Conservation (phyloP, 30 jellyfish, hydroid and myxozoan species). For the Mastigias papua region DNA sequence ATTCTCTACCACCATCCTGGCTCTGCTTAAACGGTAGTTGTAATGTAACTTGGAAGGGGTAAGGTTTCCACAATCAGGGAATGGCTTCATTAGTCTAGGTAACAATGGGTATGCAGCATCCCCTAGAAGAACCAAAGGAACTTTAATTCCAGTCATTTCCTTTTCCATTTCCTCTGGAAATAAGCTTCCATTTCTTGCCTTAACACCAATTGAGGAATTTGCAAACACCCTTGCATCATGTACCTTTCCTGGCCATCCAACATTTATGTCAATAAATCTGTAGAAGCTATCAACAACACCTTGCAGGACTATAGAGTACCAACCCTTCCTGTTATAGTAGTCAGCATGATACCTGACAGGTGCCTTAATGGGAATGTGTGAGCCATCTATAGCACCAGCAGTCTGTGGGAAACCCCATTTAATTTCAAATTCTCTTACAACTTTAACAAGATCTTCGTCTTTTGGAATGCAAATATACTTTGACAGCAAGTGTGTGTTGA, state of each 20-base stretch:
- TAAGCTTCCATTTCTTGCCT: constrained; percentile 33
- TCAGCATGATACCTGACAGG: constrained; percentile 47
- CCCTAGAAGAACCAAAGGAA: constrained; percentile 20
- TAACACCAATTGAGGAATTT: constrained; percentile 31
- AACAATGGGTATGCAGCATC: constrained; percentile 68
- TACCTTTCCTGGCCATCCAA: constrained; percentile 66
- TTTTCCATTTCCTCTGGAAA: background rate
- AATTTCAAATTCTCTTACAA: constrained; percentile 38
- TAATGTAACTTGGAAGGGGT: constrained; percentile 4
- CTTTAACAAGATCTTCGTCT: constrained; percentile 38
- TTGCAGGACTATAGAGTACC: constrained; percentile 49
- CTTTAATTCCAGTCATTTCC: constrained; percentile 16
- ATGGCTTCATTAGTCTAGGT: constrained; percentile 45
- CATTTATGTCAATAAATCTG: constrained; percentile 46
- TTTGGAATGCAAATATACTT: constrained; percentile 22
- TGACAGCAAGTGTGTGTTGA: background rate
- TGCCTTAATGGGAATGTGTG: constrained; percentile 70
- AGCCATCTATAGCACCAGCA: constrained; percentile 62
- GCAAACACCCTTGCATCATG: constrained; percentile 70
- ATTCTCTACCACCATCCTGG: constrained; percentile 61
- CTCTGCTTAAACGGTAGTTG: constrained; percentile 62
- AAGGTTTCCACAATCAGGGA: constrained; percentile 48
- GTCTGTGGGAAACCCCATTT: constrained; percentile 35
- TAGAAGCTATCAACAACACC: constrained; percentile 40
- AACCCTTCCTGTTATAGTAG: constrained; percentile 62